phyloP scores from a whole-genome alignment of 2,797 vertebrate species.

The Choloepus didactylus region DNA sequence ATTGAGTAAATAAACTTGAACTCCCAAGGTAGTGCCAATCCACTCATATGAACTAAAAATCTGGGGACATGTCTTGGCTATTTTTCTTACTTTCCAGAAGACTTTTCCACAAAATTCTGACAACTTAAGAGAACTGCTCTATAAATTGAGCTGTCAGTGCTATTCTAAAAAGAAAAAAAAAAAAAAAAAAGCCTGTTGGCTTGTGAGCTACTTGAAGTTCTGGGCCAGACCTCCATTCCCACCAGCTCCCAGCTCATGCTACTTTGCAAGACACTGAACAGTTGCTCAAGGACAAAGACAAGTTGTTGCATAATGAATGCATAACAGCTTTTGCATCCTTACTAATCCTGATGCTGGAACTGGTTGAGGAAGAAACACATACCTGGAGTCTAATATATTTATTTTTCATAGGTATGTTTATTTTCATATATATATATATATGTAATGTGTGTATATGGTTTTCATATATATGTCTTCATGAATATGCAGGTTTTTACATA shows the following conservation, averaged over 20 bases:
- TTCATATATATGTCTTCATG: background rate
- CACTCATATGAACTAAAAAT: background rate
- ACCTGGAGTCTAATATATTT: background rate
- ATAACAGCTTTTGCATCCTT: background rate
- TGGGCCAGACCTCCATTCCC: background rate
- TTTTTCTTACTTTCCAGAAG: background rate
- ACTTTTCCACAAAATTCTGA: background rate
- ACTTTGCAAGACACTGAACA: background rate
- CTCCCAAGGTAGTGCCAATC: background rate
- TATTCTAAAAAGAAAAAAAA: constrained; percentile 6
- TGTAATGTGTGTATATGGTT: background rate
- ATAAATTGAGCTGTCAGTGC: background rate
- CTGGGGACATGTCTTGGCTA: background rate
- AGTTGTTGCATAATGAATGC: accelerated
- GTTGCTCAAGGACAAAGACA: background rate
- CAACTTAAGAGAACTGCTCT: background rate
- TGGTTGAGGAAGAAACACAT: background rate
- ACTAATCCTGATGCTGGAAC: background rate
- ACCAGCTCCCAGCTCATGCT: too few species aligned
- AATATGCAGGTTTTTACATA: background rate
- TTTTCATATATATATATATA: background rate
- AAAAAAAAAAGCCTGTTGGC: background rate
- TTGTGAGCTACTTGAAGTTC: background rate
- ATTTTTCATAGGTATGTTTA: background rate
- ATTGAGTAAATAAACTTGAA: background rate